Percentiles rank a stretch among this genome's conserved stretches.
Evolutionary conservation across 2,113 vertebrate species (phyloP).

Genomic region (Promerops cafer): DNA sequence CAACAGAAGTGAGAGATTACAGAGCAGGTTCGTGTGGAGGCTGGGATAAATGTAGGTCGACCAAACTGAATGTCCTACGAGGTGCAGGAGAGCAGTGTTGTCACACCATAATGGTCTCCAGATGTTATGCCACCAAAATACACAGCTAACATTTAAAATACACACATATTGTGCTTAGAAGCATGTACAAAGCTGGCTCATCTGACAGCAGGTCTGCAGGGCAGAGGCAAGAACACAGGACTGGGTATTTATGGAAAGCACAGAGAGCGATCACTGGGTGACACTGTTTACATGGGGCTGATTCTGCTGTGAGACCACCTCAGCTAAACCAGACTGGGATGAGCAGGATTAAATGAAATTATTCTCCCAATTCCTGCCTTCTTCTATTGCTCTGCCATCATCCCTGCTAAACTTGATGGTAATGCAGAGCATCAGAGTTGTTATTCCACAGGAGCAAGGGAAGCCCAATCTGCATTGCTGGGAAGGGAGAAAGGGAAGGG

Average conservation of each 20-base stretch:
- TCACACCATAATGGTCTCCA: conserved; percentile 14
- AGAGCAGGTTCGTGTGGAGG: not conserved
- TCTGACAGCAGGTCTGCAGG: not conserved
- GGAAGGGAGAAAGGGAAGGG: not conserved
- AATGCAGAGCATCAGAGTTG: not conserved
- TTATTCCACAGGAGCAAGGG: not conserved
- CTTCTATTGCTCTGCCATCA: not conserved
- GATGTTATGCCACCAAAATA: conserved; percentile 23
- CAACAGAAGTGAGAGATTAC: not conserved
- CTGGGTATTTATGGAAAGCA: not conserved
- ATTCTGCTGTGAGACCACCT: not conserved
- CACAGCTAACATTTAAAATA: conserved; percentile 14
- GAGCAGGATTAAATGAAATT: not conserved
- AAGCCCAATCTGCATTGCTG: not conserved
- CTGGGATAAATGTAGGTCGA: not conserved
- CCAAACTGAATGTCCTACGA: not conserved
- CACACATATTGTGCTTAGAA: not conserved
- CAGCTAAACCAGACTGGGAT: not conserved
- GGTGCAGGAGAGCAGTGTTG: not conserved
- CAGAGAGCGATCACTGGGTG: not conserved
- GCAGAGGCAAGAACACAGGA: not conserved
- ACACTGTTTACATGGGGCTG: not conserved
- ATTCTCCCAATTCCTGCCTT: not conserved
- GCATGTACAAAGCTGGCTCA: not conserved
- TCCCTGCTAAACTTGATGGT: not conserved